Base-by-base conservation (phyloP, 2,888 invertebrate species). In the Synergus japonicus region DNA sequence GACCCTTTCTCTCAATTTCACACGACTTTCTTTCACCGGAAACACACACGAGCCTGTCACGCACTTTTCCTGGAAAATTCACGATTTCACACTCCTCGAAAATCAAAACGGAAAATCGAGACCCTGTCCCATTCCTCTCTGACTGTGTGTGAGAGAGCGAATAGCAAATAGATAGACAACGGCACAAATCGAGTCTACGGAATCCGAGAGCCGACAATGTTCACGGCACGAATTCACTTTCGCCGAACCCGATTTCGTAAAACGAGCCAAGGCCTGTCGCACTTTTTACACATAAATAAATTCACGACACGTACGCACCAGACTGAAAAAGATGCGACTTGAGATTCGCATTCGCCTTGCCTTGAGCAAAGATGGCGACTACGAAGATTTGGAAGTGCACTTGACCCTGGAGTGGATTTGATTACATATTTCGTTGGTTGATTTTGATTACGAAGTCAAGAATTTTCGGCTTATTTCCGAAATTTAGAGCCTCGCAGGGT, bases 351-450 rank as follows among this genome's bases (percentile, higher is more conserved):
- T 37, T 54, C 37, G 73, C 73, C 73, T 73, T 73, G n/a, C 76
- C 79, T 81, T 81, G 79, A 82, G 83, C 85, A 84, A 87, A 85
- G 85, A 86, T 85, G 86, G 86, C 86, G 84, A 83, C 37, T 37
- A 29, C 18, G 13, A 22, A 15, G n/a, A 54, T 54, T 54, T 73
- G 54, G 73, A 29, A n/a, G 37, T 37, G n/a, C 15, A 37, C 54
- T 69, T 69, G 73, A 73, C 37, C 37, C 54, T n/a, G n/a, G 41
- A 73, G 73, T 73, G 10, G 8, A 54, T 69, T 69, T 69, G 22
- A 22, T 63, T 63, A 29, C 1, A 29, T 29, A 12, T 46, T 46
- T 46, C 46, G 7, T 46, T 46, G 12, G 8, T 46, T 46, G 46
- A 8, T 46, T 46, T 10, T 0, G 13, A 10, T 13, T 63, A 4